These are phyloP conservation scores for Rattus rattus DNA, from an alignment of 2,113 vertebrate genomes.

Conservation along the genomic window DNA sequence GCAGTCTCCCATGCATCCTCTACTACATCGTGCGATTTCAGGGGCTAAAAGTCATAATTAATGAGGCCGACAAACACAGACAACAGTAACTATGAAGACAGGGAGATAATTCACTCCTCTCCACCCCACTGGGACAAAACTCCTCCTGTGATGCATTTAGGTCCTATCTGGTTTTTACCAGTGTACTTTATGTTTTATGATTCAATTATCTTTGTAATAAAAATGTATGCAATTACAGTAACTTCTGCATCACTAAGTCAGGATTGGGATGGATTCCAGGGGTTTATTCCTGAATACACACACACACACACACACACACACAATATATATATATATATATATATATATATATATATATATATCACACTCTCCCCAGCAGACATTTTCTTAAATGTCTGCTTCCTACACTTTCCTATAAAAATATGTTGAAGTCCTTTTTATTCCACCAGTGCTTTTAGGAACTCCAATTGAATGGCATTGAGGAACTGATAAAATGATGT, in stretches of 20 bases:
- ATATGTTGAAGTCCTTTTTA: conserved; percentile 19
- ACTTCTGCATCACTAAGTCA: conserved; percentile 57
- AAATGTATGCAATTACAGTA: conserved; percentile 55
- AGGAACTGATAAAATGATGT: not conserved
- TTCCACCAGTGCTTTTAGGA: not conserved
- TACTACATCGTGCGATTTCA: not conserved
- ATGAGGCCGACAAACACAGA: conserved; percentile 17
- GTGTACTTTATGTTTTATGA: conserved; percentile 62
- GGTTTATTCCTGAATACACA: conserved; percentile 9
- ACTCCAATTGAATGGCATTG: not conserved
- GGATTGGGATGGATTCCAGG: conserved; percentile 42
- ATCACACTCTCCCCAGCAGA: not conserved
- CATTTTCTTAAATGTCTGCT: conserved; percentile 15
- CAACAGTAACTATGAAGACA: not conserved
- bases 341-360: too few relatives aligned
- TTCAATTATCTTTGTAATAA: conserved; percentile 68
- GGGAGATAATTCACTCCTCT: not conserved
- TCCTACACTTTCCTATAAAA: conserved; percentile 18
- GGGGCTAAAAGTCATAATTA: conserved; percentile 32
- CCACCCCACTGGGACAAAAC: not conserved
- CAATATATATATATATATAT: too few relatives aligned
- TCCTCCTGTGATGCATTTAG: conserved; percentile 35
- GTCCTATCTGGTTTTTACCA: conserved; percentile 56
- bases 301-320: not conserved
- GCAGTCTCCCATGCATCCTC: not conserved